These are phyloP conservation scores for Stomatorhinus ivindoensis DNA, from an alignment of 2,113 vertebrate genomes.

Conservation along the genomic window DNA sequence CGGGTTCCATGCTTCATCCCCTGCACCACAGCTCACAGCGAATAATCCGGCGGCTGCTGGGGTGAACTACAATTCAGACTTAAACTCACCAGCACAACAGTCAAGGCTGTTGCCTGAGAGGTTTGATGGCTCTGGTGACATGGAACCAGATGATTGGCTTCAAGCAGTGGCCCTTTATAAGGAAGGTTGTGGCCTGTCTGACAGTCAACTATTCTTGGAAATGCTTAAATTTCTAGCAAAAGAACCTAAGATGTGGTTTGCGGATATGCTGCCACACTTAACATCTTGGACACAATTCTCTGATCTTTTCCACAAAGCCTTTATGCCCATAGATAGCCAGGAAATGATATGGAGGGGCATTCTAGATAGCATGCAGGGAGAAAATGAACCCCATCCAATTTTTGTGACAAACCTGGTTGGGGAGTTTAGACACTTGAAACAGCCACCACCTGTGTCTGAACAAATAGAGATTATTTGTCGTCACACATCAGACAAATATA, in stretches of 20 bases:
- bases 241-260: no score
- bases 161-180: background rate
- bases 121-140: background rate
- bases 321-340: no score
- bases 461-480: no score
- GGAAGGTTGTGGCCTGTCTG: background rate
- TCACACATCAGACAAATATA: no score
- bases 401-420: no score
- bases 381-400: no score
- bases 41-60: background rate
- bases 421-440: no score
- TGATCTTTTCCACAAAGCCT: background rate
- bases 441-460: no score
- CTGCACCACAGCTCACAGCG: background rate
- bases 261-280: no score
- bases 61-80: background rate
- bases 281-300: no score
- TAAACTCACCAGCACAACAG: background rate
- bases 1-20: background rate
- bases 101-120: background rate
- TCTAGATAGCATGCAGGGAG: no score
- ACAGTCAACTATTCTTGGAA: background rate
- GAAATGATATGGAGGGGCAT: no score
- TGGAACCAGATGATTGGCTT: background rate
- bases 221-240: background rate